Evolutionary conservation across 2,888 invertebrate genomes (phyloP).

Genomic region (Temnothorax rugatulus): DNA sequence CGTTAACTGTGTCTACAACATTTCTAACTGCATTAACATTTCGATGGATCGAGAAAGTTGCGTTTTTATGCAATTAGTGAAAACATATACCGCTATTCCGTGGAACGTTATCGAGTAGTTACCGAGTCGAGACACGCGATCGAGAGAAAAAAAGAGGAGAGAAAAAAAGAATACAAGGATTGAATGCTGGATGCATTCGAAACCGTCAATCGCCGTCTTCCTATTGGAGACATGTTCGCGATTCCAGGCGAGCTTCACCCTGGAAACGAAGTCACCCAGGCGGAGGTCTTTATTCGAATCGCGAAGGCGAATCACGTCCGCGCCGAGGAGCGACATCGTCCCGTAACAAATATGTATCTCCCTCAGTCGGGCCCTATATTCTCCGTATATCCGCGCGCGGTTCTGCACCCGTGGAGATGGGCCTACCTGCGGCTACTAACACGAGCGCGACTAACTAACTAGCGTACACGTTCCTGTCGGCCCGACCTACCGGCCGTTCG

Average conservation of each 20-base stretch:
- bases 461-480: conserved; percentile 77
- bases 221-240: conserved; percentile 68
- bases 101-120: conserved; percentile 40
- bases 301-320: conserved; percentile 84
- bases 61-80: conserved; percentile 30
- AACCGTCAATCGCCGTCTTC: conserved; percentile 55
- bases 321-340: conserved; percentile 82
- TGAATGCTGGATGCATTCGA: conserved; percentile 35
- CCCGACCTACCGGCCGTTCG: conserved; percentile 67
- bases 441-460: conserved; percentile 80
- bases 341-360: conserved; percentile 85
- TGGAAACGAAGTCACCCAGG: conserved; percentile 80
- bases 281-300: conserved; percentile 85
- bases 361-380: conserved; percentile 66
- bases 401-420: conserved; percentile 49
- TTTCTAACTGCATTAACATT: not conserved
- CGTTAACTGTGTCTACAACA: not conserved
- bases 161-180: conserved; percentile 8
- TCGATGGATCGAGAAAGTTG: not conserved
- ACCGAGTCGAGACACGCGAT: conserved; percentile 34
- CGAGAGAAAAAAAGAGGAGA: not conserved
- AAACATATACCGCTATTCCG: conserved; percentile 10
- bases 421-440: conserved; percentile 73
- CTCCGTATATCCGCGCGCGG: conserved; percentile 52
- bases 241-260: conserved; percentile 74